phyloP scores from a whole-genome alignment of 1,140 invertebrate species.

The Saccostrea echinata region DNA sequence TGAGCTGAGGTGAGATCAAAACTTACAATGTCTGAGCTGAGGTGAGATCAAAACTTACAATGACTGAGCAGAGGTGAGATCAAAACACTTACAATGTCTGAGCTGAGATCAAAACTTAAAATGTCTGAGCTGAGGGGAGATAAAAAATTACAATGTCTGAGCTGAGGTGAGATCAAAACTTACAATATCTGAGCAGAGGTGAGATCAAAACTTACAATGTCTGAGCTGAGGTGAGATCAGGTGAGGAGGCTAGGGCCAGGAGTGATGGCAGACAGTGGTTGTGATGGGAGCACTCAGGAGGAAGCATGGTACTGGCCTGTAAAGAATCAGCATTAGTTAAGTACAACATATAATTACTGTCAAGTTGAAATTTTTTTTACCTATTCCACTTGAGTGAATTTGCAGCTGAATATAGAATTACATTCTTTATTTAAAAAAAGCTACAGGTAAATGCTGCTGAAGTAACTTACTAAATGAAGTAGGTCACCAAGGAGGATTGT shows the following conservation, averaged over 20 bases:
- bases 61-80: too few relatives aligned
- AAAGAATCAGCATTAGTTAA: slow-evolving; percentile 37
- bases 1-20: too few relatives aligned
- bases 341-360: too few relatives aligned
- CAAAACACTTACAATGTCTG: too few relatives aligned
- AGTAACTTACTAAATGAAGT: slow-evolving; percentile 86
- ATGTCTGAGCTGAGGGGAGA: neutral
- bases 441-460: neutral
- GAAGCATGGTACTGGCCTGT: slow-evolving; percentile 76
- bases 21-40: too few relatives aligned
- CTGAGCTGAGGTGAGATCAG: slow-evolving; percentile 62
- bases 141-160: too few relatives aligned
- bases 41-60: too few relatives aligned
- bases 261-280: slow-evolving; percentile 90
- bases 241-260: slow-evolving; percentile 87
- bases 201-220: too few relatives aligned
- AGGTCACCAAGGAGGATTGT: slow-evolving; percentile 94
- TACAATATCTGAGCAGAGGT: slow-evolving; percentile 73
- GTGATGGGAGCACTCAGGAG: slow-evolving; percentile 87
- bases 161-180: slow-evolving; percentile 60
- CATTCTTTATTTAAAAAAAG: neutral
- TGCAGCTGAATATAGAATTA: too few relatives aligned
- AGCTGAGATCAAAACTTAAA: neutral
- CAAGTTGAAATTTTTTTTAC: too few relatives aligned
- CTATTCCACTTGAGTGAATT: too few relatives aligned